phyloP scores from a whole-genome alignment of 2,888 invertebrate species.

The Metallyticus violacea region DNA sequence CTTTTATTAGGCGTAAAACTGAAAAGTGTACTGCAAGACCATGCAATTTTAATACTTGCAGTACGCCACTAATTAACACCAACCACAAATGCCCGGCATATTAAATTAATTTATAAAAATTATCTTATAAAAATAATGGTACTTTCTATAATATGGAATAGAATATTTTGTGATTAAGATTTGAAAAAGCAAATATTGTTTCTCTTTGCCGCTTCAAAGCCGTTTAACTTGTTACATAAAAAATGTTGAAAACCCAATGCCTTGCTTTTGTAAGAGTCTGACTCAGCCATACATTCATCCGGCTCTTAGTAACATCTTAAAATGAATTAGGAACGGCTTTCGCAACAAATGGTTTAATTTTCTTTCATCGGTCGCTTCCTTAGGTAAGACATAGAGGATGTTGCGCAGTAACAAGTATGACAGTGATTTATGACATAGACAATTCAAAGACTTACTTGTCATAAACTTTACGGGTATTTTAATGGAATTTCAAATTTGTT shows the following conservation, averaged over 20 bases:
- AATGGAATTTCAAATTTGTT: too few relatives aligned
- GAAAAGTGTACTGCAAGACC: background rate
- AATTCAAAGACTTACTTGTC: background rate
- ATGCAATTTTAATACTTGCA: background rate
- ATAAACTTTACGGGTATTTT: too few relatives aligned
- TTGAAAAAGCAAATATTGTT: too few relatives aligned
- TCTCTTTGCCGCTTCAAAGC: too few relatives aligned
- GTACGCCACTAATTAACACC: background rate
- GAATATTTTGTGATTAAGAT: too few relatives aligned
- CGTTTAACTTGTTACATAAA: too few relatives aligned
- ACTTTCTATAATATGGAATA: too few relatives aligned
- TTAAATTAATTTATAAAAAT: too few relatives aligned
- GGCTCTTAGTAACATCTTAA: background rate
- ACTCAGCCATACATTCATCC: background rate
- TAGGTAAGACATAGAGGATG: background rate
- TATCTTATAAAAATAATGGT: too few relatives aligned
- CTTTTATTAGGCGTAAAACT: too few relatives aligned
- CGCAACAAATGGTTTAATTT: background rate
- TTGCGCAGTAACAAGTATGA: background rate
- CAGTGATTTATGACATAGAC: background rate
- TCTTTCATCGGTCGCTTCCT: background rate
- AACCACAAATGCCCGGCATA: too few relatives aligned
- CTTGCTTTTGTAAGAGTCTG: background rate
- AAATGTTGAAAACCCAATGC: background rate
- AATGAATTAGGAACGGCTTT: background rate